Evolutionary conservation across 2,888 invertebrate genomes (phyloP).

Genomic region (Vannuccia rotundouncinata): DNA sequence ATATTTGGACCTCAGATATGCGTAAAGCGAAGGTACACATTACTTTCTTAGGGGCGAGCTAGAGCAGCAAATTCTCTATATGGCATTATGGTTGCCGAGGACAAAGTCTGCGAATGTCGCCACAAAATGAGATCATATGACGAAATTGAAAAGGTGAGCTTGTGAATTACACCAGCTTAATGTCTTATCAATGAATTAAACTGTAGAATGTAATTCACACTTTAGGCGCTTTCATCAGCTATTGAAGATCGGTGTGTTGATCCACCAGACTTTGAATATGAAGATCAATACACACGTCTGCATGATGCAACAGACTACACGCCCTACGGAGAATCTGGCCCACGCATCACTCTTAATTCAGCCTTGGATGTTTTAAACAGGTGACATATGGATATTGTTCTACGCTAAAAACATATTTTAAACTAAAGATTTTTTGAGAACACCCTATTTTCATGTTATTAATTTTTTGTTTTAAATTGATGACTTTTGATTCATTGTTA

Average conservation of each 20-base stretch:
- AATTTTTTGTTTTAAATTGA: too few species aligned
- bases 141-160: not conserved
- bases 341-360: constrained; percentile 32
- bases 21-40: too few species aligned
- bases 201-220: not conserved
- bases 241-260: not conserved
- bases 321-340: constrained; percentile 27
- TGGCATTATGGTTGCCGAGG: constrained; percentile 29
- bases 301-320: not conserved
- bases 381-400: constrained; percentile 17
- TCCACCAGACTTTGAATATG: not conserved
- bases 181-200: not conserved
- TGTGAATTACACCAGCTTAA: not conserved
- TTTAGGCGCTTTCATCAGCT: not conserved
- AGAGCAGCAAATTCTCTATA: constrained; percentile 33
- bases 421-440: too few species aligned
- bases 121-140: not conserved
- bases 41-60: constrained; percentile 32
- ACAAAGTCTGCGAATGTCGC: not conserved
- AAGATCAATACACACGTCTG: not conserved
- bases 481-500: too few species aligned
- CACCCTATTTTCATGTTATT: too few species aligned
- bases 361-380: constrained; percentile 36
- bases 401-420: too few species aligned
- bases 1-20: too few species aligned